Evolutionary conservation across 2,113 vertebrate species (phyloP).

Genomic region (Prietella phreatophila): DNA sequence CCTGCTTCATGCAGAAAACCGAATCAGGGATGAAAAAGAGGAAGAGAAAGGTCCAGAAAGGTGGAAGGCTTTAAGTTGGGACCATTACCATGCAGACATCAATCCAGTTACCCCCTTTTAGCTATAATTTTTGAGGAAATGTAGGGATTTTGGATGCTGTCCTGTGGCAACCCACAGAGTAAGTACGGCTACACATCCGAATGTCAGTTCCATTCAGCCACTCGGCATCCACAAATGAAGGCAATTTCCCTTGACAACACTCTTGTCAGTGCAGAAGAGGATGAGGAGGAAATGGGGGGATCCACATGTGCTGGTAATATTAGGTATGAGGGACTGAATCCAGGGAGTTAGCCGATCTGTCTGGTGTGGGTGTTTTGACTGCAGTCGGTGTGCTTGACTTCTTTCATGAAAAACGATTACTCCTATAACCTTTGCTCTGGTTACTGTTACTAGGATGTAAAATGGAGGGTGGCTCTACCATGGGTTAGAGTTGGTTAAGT

Average conservation of each 20-base stretch:
- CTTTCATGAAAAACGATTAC: conserved; percentile 53
- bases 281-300: conserved; percentile 33
- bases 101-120: conserved; percentile 16
- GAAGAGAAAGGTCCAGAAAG: conserved; percentile 11
- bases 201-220: conserved; percentile 28
- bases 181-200: conserved; percentile 10
- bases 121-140: conserved; percentile 13
- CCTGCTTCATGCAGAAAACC: conserved; percentile 71
- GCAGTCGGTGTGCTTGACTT: conserved; percentile 51
- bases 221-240: conserved; percentile 50
- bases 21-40: conserved; percentile 66
- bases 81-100: conserved; percentile 8
- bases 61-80: not conserved
- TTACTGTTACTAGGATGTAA: not conserved
- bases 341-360: conserved; percentile 41
- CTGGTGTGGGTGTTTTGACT: conserved; percentile 33
- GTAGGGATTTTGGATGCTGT: conserved; percentile 23
- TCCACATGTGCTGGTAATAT: conserved; percentile 42
- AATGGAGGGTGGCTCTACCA: not conserved
- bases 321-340: conserved; percentile 57
- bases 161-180: conserved; percentile 20
- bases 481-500: not conserved
- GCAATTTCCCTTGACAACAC: conserved; percentile 50
- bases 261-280: conserved; percentile 51
- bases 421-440: conserved; percentile 41